Evolutionary conservation across 1,140 invertebrate species (phyloP).

Genomic region (Magallana angulata): DNA sequence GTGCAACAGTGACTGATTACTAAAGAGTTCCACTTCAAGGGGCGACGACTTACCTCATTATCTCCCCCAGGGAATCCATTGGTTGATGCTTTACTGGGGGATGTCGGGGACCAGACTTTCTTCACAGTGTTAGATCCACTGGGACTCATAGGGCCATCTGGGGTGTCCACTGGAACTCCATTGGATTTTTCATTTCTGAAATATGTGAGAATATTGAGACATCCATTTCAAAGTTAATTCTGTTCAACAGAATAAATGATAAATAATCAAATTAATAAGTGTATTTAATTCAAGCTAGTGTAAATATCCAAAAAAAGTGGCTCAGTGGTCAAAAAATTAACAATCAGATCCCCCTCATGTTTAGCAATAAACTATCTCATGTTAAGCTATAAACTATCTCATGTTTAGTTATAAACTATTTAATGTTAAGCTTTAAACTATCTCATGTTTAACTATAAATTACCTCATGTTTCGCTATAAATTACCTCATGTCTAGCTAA

Average conservation of each 20-base stretch:
- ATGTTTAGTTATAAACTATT: too few relatives aligned
- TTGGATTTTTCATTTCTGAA: conserved; percentile 6
- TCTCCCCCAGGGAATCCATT: conserved; percentile 59
- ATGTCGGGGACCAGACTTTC: conserved; percentile 53
- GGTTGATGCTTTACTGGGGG: conserved; percentile 47
- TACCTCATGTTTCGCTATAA: too few relatives aligned
- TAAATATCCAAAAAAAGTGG: too few relatives aligned
- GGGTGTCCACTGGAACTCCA: neutral
- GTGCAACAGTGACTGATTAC: neutral
- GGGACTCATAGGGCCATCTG: neutral
- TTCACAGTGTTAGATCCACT: conserved; percentile 37
- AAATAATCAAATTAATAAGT: too few relatives aligned
- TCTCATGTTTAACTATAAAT: too few relatives aligned
- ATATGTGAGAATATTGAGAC: neutral
- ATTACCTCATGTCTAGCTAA: too few relatives aligned
- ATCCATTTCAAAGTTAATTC: neutral
- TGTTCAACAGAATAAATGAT: neutral
- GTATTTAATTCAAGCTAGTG: too few relatives aligned
- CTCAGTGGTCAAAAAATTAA: too few relatives aligned
- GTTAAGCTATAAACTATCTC: too few relatives aligned
- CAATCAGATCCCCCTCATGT: too few relatives aligned
- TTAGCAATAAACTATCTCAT: too few relatives aligned
- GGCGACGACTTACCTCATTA: conserved; percentile 45
- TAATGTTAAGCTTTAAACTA: too few relatives aligned
- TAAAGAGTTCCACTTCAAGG: neutral